phyloP scores from a whole-genome alignment of 2,888 invertebrate genomes.

The Erynnis tages region DNA sequence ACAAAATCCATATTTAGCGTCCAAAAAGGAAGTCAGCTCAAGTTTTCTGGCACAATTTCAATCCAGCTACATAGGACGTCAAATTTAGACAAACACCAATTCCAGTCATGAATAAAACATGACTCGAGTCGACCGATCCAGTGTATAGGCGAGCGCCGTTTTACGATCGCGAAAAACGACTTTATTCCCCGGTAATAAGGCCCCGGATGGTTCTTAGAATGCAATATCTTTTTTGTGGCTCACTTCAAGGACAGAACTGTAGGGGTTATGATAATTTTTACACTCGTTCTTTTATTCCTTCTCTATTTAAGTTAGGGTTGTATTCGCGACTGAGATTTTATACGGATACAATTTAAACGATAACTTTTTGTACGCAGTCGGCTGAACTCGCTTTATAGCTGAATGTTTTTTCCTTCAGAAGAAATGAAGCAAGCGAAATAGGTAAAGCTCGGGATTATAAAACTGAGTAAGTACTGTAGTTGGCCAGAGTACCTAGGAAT shows the following conservation, averaged over 20 bases:
- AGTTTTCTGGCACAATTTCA: constrained; percentile 24
- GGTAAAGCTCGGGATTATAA: no score
- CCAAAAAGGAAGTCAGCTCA: neutral
- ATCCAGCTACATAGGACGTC: constrained; percentile 19
- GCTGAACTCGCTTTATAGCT: no score
- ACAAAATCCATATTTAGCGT: constrained; percentile 2
- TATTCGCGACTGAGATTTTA: constrained; percentile 8
- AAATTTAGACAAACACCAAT: constrained; percentile 27
- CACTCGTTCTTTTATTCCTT: constrained; percentile 20
- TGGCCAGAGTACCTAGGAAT: no score
- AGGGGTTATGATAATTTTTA: constrained; percentile 23
- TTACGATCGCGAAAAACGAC: constrained; percentile 15
- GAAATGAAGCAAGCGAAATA: no score
- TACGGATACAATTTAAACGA: neutral
- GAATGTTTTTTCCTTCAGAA: no score
- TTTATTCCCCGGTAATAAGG: constrained; percentile 14
- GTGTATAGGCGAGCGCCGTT: constrained; percentile 15
- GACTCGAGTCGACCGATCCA: constrained; percentile 12
- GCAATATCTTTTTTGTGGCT: constrained; percentile 13
- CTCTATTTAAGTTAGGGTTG: constrained; percentile 5
- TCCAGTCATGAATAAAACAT: constrained; percentile 27
- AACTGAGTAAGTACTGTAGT: no score
- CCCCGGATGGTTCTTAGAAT: neutral
- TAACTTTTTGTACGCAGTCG: neutral
- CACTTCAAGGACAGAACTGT: constrained; percentile 13